Conservation (phyloP, 2,113 vertebrate genomes). For the Anseranas semipalmata region DNA sequence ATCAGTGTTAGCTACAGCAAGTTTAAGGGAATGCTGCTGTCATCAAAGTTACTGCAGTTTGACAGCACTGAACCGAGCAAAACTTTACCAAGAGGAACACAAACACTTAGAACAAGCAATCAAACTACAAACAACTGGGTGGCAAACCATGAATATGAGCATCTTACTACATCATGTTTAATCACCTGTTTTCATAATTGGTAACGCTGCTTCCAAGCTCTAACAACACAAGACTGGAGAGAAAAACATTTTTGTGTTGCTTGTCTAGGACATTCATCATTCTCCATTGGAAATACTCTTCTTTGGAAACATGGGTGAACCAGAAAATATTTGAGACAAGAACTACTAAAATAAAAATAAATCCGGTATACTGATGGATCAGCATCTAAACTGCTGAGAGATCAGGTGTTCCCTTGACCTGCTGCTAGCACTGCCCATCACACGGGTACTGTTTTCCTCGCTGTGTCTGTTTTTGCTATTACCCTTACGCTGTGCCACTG, state of each 20-base stretch:
- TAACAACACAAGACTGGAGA: neutral
- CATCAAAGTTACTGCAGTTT: neutral
- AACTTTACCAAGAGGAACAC: neutral
- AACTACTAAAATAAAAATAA: neutral
- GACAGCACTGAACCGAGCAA: neutral
- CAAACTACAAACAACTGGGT: neutral
- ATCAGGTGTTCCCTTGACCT: too few species aligned
- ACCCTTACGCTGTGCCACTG: neutral
- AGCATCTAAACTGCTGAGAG: neutral
- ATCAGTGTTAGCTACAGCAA: fast-evolving
- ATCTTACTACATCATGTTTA: neutral
- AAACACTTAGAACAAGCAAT: neutral
- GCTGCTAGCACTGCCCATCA: neutral
- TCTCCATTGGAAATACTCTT: neutral
- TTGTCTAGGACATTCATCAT: neutral
- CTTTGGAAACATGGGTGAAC: neutral
- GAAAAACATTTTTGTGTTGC: neutral
- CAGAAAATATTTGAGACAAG: neutral
- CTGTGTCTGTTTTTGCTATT: neutral
- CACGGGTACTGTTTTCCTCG: neutral
- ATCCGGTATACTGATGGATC: neutral
- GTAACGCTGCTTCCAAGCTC: neutral
- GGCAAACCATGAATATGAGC: neutral
- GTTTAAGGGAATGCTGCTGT: neutral
- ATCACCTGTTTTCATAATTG: neutral